These are phyloP conservation scores for Zaprionus bogoriensis DNA, from an alignment of 2,888 invertebrate genomes.

Conservation along the genomic window DNA sequence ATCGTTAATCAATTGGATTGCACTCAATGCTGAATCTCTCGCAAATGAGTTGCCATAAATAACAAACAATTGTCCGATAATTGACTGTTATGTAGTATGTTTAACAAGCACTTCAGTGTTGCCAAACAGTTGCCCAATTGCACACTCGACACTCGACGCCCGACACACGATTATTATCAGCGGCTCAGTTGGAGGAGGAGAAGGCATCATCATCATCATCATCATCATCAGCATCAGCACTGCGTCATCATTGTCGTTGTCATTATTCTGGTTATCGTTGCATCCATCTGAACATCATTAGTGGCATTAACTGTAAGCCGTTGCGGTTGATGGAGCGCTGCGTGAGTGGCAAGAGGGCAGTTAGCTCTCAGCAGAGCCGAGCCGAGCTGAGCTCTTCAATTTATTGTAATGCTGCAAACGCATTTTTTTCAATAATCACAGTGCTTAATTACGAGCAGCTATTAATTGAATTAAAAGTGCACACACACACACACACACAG, in stretches of 20 bases:
- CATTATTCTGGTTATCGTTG: not conserved
- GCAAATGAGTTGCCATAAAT: slow-evolving; percentile 13
- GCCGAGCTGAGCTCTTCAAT: slow-evolving; percentile 2
- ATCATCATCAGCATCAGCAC: not conserved
- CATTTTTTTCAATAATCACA: slow-evolving; percentile 36
- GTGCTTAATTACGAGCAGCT: slow-evolving; percentile 53
- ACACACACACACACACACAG: slow-evolving; percentile 6
- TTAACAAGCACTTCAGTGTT: slow-evolving; percentile 7
- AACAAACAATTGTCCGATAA: slow-evolving; percentile 13
- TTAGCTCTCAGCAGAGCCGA: not conserved
- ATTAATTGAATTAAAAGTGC: slow-evolving; percentile 61
- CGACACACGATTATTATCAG: slow-evolving; percentile 20
- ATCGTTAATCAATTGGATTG: not conserved
- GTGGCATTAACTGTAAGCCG: slow-evolving; percentile 19
- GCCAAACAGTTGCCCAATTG: slow-evolving; percentile 22
- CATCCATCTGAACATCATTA: slow-evolving; percentile 4
- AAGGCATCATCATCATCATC: slow-evolving; percentile 5
- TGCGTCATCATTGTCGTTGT: not conserved
- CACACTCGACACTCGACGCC: no score
- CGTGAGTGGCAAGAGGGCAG: not conserved
- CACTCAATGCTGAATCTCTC: slow-evolving; percentile 3
- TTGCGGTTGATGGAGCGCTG: not conserved
- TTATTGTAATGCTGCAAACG: slow-evolving; percentile 13
- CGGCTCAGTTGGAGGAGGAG: not conserved
- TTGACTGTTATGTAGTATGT: slow-evolving; percentile 1